Evolutionary conservation across 2,888 invertebrate genomes (phyloP).

Genomic region (Leptinotarsa juncta): DNA sequence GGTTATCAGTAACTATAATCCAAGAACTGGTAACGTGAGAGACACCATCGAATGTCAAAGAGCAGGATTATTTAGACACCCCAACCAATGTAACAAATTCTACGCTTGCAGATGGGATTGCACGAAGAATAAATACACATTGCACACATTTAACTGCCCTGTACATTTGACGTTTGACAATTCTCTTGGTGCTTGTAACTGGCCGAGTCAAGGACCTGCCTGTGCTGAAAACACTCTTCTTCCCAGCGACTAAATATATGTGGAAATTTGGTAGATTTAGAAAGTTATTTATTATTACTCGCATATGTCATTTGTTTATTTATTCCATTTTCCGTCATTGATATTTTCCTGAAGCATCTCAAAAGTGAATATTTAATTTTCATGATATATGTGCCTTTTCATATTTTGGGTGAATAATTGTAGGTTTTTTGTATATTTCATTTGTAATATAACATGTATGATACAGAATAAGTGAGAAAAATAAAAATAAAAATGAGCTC

Average conservation of each 20-base stretch:
- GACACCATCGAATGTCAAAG: slow-evolving; percentile 73
- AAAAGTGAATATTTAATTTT: background rate
- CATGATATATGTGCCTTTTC: slow-evolving; percentile 5
- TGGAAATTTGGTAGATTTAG: background rate
- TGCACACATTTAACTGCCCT: slow-evolving; percentile 83
- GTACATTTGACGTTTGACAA: slow-evolving; percentile 82
- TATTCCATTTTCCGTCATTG: slow-evolving; percentile 44
- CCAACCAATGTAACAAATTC: slow-evolving; percentile 84
- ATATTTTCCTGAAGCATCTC: slow-evolving; percentile 28
- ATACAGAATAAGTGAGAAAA: slow-evolving; percentile 13
- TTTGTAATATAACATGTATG: slow-evolving; percentile 32
- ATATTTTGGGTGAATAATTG: slow-evolving; percentile 14
- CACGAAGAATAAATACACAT: slow-evolving; percentile 78
- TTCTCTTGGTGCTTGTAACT: slow-evolving; percentile 82
- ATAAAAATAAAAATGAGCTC: background rate
- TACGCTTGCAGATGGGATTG: slow-evolving; percentile 86
- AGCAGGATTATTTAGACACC: slow-evolving; percentile 76
- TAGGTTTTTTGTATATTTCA: slow-evolving; percentile 33
- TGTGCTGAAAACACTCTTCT: slow-evolving; percentile 76
- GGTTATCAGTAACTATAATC: slow-evolving; percentile 60
- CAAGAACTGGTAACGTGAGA: slow-evolving; percentile 65
- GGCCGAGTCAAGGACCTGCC: slow-evolving; percentile 84
- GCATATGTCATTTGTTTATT: slow-evolving; percentile 45
- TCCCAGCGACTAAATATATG: slow-evolving; percentile 56
- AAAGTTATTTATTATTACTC: slow-evolving; percentile 26